Evolutionary conservation across 2,888 invertebrate genomes (phyloP), one percentile per base, ranked within the genome.

Genomic region (Brassicogethes aeneus): DNA sequence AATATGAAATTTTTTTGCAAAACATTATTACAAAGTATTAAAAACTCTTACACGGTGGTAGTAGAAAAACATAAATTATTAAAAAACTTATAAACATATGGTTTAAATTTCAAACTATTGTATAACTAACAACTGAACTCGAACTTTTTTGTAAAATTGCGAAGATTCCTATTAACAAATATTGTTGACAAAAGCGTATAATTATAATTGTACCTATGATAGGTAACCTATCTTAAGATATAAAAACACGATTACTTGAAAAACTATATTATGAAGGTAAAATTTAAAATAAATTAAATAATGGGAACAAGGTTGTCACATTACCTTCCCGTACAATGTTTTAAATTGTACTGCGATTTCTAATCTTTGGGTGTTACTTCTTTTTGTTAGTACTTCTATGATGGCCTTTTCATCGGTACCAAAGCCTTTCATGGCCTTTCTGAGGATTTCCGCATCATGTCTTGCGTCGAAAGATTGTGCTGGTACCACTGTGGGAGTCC

Each of bases 371-470:
- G 77, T 77, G 60, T 93, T 92, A 50, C 82, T 82, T 37, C 95
- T 79, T 49, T 79, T 79, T 5, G 86, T 80, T 35, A 96, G 72
- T 8, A 95, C 81, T 53, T 84, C 80, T 43, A 93, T 91, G 54
- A 95, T 84, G 1, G 87, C 76, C 59, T 85, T 84, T 64, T 95
- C 94, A 63, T 95, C 89, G 0, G 94, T 94, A 17, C 93, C 90
- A 54, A 87, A 81, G 37, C 91, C 92, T 70, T 90, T 91, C 92
- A 92, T 92, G 0, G 92, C 91, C 56, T 84, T 85, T n/a, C 90
- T 76, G 15, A 92, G 73, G 2, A 79, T 70, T 52, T 83, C 82
- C 0, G 90, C 90, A 76, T 91, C 91, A 7, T 74, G 76, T 17
- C 83, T 77, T 2, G 90, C 77, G 60, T 89, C 80, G 68, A 89